phyloP scores from a whole-genome alignment of 53 echinoderm and acorn worm species.

The Crossaster papposus region DNA sequence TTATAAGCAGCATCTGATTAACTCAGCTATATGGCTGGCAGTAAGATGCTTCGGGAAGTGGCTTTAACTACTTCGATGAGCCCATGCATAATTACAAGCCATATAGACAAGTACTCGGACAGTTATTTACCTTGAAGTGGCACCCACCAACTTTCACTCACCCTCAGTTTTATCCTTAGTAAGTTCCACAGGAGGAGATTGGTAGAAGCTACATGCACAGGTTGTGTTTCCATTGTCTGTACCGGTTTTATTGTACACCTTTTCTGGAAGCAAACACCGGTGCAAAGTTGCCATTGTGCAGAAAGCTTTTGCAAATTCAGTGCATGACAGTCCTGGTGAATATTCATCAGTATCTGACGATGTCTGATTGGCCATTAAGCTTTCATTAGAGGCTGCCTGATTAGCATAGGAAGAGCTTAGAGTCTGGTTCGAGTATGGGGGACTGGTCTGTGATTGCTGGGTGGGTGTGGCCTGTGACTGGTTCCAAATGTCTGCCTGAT shows the following conservation, averaged over 20 bases:
- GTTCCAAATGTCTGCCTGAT: background rate
- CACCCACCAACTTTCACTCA: background rate
- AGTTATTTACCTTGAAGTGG: background rate
- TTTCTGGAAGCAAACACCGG: constrained; percentile 19
- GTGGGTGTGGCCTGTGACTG: constrained; percentile 35
- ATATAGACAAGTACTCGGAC: too few species aligned
- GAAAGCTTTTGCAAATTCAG: constrained; percentile 22
- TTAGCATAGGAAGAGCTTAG: constrained; percentile 13
- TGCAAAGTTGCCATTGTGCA: constrained; percentile 19
- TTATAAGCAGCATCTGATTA: too few species aligned
- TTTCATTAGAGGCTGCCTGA: constrained; percentile 27
- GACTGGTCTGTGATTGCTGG: constrained; percentile 36
- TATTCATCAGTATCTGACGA: constrained; percentile 12
- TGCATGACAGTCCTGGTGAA: constrained; percentile 36
- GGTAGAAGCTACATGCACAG: constrained; percentile 21
- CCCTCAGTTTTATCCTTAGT: constrained; percentile 12
- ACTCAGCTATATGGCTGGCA: too few species aligned
- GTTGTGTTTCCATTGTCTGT: background rate
- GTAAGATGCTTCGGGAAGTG: too few species aligned
- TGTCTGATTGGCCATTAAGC: constrained; percentile 30
- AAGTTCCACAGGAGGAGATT: constrained; percentile 9
- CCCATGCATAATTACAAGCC: too few species aligned
- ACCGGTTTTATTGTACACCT: constrained; percentile 43
- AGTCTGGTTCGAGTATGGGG: background rate
- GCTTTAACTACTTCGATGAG: too few species aligned